Evolutionary conservation across 1,140 invertebrate species (phyloP), one percentile per base, ranked within the genome.

Genomic region (Drosophila malerkotliana): DNA sequence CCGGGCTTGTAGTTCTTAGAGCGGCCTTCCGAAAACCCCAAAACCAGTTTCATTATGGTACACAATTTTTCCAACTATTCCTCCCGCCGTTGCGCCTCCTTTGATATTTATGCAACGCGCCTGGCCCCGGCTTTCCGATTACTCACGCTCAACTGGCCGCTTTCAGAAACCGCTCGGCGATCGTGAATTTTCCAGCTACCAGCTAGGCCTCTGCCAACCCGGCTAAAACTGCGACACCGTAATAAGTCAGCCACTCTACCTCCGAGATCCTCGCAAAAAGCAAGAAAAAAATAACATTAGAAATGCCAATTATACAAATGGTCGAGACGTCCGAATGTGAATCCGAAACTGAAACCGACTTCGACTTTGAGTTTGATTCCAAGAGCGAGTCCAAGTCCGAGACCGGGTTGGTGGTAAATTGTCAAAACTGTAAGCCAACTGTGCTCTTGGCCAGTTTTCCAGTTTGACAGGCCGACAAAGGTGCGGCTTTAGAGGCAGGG

Each of bases 261-360:
- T 44, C 4, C 41, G 5, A 44, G 41, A 44, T 44, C 34, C 34
- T 37, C 3, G 41, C 41, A 44, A 15, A n/a, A 44, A 15, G 34
- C 34, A 18, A 44, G 5, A 30, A n/a, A 8, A 26, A n/a, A 52
- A 18, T 15, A 18, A 71, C 83, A 89, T 89, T 88, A 89, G 83
- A 88, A 77, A 79, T 88, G 83, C 83, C 83, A 83, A 88, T 88
- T 88, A 89, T 79, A 89, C 79, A 88, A 88, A 88, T 88, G 82
- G 72, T 77, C 72, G 62, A 34, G 74, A 77, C 54, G 53, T 77
- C 63, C 61, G 54, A 64, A 34, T 57, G 26, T 54, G 73, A 51
- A 54, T 67, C 12, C 66, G 37, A 69, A 55, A 62, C 28, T 18
- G 28, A 54, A 12, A 55, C 18, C 28, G 18, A 55, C 2, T 47